phyloP scores from a whole-genome alignment of 2,797 vertebrate genomes.

The Odontamblyopus lacepedii region DNA sequence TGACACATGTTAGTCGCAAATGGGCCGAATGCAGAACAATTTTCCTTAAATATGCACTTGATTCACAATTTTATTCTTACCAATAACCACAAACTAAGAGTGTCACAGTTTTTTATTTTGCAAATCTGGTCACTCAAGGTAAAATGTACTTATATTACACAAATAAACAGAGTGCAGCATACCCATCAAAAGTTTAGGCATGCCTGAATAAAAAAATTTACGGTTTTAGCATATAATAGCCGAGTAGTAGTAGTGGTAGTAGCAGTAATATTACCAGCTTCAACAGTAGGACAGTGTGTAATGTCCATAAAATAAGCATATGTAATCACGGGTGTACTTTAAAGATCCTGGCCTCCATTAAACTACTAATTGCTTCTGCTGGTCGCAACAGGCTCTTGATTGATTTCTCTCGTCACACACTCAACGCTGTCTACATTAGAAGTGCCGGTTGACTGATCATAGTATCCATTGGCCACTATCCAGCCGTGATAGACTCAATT shows the following conservation, averaged over 20 bases:
- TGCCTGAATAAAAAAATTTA: no score
- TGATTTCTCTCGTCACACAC: conserved; percentile 60
- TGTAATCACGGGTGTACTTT: conserved; percentile 51
- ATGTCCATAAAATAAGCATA: conserved; percentile 11
- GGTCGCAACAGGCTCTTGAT: conserved; percentile 47
- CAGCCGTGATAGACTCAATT: conserved; percentile 64
- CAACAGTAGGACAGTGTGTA: neutral
- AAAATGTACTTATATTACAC: no score
- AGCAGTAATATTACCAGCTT: neutral
- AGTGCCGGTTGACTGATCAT: conserved; percentile 60
- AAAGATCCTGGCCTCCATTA: conserved; percentile 57
- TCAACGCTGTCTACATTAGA: conserved; percentile 59
- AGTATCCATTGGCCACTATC: conserved; percentile 53
- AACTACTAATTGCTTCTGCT: conserved; percentile 39
- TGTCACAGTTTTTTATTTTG: no score
- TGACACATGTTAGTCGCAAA: no score
- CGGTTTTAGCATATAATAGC: neutral
- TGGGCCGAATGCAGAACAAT: no score
- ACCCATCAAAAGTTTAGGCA: neutral
- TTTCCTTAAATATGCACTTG: no score
- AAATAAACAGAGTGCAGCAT: neutral
- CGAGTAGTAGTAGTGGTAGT: neutral
- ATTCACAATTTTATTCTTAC: no score
- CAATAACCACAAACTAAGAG: no score
- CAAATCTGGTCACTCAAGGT: no score